Evolutionary conservation across 2,797 vertebrate genomes (phyloP), one percentile per base, ranked within the genome.

Genomic region (Sebastolobus altivelis): DNA sequence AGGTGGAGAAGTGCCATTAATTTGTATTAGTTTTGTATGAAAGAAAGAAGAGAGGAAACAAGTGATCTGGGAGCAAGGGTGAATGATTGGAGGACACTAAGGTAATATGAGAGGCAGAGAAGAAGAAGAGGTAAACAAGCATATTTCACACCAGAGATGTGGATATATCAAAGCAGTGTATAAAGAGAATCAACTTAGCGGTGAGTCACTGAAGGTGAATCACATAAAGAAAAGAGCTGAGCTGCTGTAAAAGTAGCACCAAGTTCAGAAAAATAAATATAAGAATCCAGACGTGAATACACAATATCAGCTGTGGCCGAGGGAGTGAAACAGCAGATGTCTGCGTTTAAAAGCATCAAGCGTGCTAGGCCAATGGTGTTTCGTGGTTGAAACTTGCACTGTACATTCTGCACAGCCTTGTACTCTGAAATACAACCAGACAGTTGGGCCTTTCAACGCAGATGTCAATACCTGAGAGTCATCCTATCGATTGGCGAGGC

Each of bases 401-500:
- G 71, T 66, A 71, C 16, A 55, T 37, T 67, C 33, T 16, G 63
- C 65, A 59, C 25, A 67, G 29, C 46, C 52, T 37, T 73, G 72
- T 38, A 13, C 43, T 38, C 55, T 59, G 68, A 84, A 91, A 87
- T 81, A 77, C 80, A 86, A 90, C 61, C 65, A 90, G 88, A 79
- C 82, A 81, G 81, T 71, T 65, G 81, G 80, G 77, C 82, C 80
- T 89, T 89, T 91, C 80, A 91, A 88, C 75, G 52, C 83, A 77
- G 49, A 9, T 25, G 77, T 94, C 89, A 89, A 92, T 93, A 91
- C 77, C 86, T 77, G 40, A 84, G 89, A 86, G 81, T 72, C 86
- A 78, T 85, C 77, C 59, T 58, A 92, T 92, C 54, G 86, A 94
- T 91, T 85, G 73, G 83, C 74, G 52, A 79, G 56, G 72, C 72